Base-by-base conservation (phyloP, 2,888 invertebrate genomes). In the Hyles lineata region DNA sequence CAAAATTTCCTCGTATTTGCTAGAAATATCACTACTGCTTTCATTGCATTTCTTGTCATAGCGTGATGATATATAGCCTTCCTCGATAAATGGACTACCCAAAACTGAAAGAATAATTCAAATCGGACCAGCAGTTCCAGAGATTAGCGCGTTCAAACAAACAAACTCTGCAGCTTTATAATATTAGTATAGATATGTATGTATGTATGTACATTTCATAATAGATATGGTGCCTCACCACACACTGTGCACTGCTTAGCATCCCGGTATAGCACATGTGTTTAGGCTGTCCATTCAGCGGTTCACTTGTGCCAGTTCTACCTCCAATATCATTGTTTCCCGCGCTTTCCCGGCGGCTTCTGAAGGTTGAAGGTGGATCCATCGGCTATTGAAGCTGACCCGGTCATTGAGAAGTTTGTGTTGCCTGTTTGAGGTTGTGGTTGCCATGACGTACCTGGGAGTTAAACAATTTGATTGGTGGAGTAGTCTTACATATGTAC, bases 311-410 rank as follows among this genome's bases (percentile, higher is more conserved):
- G 35, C 21, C 15, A 43, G 11, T 55, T 29, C 67, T 88, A 89
- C 0, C 89, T 88, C 90, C 90, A 91, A 81, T 91, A 93, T 96
- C 93, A 96, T 92, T 96, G 96, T 83, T 97, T 97, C 75, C 96
- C 96, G 76, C 97, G 92, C 88, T 97, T 97, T 5, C 93, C 93
- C 75, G 97, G 97, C 43, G 97, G 97, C 83, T 96, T 97, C 89
- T 97, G 97, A 61, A 97, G 94, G 82, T 96, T 96, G 90, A 97
- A 97, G 2, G 89, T 80, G 1, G 86, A 76, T 0, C 81, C 58
- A 21, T 87, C 73, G 17, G 88, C 86, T 72, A 55, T 6, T 6
- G 55, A 55, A n/a, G n/a, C n/a, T n/a, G 90, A 84, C n/a, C 85
- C 83, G 77, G 85, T 85, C 61, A 89, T 71, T 0, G 89, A 84